Evolutionary conservation across 2,797 vertebrate genomes (phyloP).

Genomic region (Sylvia borin): DNA sequence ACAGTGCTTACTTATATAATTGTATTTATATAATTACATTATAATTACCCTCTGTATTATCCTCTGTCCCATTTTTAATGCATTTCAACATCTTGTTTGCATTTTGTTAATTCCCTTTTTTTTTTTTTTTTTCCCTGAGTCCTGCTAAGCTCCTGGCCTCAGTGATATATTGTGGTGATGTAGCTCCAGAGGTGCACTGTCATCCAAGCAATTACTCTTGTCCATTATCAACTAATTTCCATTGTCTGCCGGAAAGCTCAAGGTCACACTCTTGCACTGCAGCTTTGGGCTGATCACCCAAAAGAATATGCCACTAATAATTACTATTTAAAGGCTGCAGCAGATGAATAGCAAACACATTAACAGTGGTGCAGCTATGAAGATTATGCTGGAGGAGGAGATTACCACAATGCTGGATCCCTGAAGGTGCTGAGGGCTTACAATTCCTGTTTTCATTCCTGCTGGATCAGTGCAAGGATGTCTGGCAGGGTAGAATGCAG

Average conservation of each 20-base stretch:
- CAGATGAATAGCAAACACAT: slow-evolving; percentile 12
- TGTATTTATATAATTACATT: slow-evolving; percentile 51
- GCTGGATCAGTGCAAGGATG: background rate
- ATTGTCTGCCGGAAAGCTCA: slow-evolving; percentile 32
- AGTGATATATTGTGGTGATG: slow-evolving; percentile 6
- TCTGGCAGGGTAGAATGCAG: background rate
- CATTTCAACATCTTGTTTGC: slow-evolving; percentile 36
- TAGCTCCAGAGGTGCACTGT: slow-evolving; percentile 46
- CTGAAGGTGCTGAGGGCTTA: background rate
- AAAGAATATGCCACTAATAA: slow-evolving; percentile 31
- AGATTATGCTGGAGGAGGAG: slow-evolving; percentile 9
- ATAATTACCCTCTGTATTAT: slow-evolving; percentile 42
- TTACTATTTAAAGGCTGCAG: slow-evolving; percentile 10
- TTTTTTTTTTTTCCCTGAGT: background rate
- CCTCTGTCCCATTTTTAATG: background rate
- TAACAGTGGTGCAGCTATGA: background rate
- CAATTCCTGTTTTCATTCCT: background rate
- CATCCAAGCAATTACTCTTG: slow-evolving; percentile 45
- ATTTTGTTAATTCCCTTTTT: slow-evolving; percentile 1
- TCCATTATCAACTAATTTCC: slow-evolving; percentile 51
- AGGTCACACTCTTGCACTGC: background rate
- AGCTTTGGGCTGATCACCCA: slow-evolving; percentile 44
- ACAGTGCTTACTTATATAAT: slow-evolving; percentile 18
- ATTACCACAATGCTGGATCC: background rate
- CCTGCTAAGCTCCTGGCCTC: slow-evolving; percentile 33